Evolutionary conservation across 2,113 vertebrate species (phyloP).

Genomic region (Bagarius yarrelli): DNA sequence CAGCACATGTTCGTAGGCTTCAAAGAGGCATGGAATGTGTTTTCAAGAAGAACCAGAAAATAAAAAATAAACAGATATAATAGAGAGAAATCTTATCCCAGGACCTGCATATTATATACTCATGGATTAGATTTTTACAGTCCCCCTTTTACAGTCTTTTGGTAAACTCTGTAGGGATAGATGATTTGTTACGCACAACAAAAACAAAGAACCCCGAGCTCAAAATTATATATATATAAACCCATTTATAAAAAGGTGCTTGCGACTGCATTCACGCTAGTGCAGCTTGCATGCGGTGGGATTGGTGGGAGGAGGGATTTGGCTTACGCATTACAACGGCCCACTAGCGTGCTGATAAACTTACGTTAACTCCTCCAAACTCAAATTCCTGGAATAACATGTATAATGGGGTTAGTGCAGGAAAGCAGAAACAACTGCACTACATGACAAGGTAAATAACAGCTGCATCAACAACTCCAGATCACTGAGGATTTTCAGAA

Average conservation of each 20-base stretch:
- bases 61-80: no score
- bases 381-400: slow-evolving; percentile 88
- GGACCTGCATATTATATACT: no score
- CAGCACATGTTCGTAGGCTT: slow-evolving; percentile 95
- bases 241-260: no score
- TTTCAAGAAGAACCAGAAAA: no score
- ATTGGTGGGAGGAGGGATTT: not conserved
- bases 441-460: not conserved
- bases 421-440: not conserved
- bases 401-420: slow-evolving; percentile 67
- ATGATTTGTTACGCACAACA: no score
- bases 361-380: slow-evolving; percentile 89
- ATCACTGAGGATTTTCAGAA: not conserved
- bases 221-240: no score
- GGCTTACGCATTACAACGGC: slow-evolving; percentile 22
- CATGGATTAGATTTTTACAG: no score
- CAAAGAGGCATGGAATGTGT: slow-evolving; percentile 90
- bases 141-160: no score
- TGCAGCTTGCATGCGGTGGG: slow-evolving; percentile 52
- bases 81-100: no score
- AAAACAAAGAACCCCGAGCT: no score
- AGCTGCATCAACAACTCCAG: not conserved
- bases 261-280: slow-evolving; percentile 25
- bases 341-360: slow-evolving; percentile 60
- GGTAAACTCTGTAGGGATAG: no score